Base-by-base conservation (phyloP, 2,113 vertebrate species). In the Mirza zaza region DNA sequence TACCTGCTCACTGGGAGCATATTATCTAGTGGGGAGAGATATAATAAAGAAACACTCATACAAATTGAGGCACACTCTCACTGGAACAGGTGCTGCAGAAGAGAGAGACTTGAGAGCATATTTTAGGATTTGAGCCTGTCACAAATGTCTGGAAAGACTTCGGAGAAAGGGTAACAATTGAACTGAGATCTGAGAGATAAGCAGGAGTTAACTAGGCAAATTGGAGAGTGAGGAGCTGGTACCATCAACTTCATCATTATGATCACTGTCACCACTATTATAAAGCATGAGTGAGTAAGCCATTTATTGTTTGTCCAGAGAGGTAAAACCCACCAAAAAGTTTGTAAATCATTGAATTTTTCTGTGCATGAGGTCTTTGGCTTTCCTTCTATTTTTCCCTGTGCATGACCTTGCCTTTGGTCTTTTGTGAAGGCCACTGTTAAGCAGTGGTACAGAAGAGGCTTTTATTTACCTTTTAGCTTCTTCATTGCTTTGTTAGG, bases 401-500 rank as follows among this genome's bases (percentile, higher is more conserved):
- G 9, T 80, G 67, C 5, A 23, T 15, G 27, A 71, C 2, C 34
- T 76, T 39, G 32, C 29, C 67, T 96, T 63, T 13, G 34, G n/a
- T 89, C 18, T 70, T 36, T 67, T 65, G 10, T 71, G 15, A 42
- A 92, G 14, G 12, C 55, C 39, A 42, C 25, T 36, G 42, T 23
- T 29, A 36, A 45, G 29, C n/a, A 36, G 14, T 55, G 36, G 59
- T 48, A 20, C 57, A 61, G 32, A 82, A 82, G 84, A 92, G 59
- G 48, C 10, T 85, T n/a, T 83, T 83, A 67, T 45, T 96, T 61
- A 61, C 95, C 68, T 39, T n/a, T 83, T 91, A 61, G 32, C 25
- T 81, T 96, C 75, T 95, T 93, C 67, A 32, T 93, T 87, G 32
- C 48, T 93, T 70, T 94, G 21, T 85, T 91, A 20, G 21, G 73